Evolutionary conservation across 2,888 invertebrate genomes (phyloP).

Genomic region (Zhengitettix transpicula): DNA sequence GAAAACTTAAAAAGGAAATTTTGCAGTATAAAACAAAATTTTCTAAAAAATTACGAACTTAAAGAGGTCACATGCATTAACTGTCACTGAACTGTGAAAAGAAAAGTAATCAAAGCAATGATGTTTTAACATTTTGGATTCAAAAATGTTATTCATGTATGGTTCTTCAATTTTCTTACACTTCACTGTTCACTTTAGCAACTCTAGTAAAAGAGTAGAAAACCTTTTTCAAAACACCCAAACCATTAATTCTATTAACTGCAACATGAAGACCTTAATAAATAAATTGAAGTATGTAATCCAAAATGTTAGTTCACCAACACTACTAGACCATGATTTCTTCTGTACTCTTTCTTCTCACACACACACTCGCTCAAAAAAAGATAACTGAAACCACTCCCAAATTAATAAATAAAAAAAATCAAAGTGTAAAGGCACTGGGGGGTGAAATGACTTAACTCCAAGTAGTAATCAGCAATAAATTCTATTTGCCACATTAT

Average conservation of each 20-base stretch:
- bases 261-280: background rate
- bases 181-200: background rate
- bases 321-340: background rate
- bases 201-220: background rate
- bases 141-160: background rate
- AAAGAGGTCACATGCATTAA: too few species aligned
- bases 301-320: conserved; percentile 7
- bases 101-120: too few species aligned
- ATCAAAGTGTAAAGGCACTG: conserved; percentile 1
- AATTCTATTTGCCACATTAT: conserved; percentile 12
- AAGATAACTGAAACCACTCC: background rate
- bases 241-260: background rate
- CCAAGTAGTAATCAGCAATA: conserved; percentile 10
- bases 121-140: background rate
- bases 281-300: background rate
- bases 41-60: too few species aligned
- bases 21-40: too few species aligned
- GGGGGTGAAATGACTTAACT: conserved; percentile 3
- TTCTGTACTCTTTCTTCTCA: background rate
- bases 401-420: background rate
- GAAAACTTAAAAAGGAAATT: too few species aligned
- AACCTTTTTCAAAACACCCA: background rate
- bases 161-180: background rate
- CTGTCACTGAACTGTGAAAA: too few species aligned
- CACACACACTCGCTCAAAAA: background rate